Evolutionary conservation across 1,140 invertebrate genomes (phyloP).

Genomic region (Brachionus asplanchnoidis): DNA sequence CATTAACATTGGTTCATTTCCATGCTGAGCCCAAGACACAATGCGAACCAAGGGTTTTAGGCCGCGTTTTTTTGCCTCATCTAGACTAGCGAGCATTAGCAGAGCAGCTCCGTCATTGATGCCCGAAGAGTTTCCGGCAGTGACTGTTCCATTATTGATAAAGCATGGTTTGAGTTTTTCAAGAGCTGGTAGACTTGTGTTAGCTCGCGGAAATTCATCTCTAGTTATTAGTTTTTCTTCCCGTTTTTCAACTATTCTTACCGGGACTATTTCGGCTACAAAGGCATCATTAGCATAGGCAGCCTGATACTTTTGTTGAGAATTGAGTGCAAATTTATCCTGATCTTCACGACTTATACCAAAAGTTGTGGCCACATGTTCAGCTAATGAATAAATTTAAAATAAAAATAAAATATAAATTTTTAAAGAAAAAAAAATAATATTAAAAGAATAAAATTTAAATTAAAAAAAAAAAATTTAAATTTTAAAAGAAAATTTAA

Average conservation of each 20-base stretch:
- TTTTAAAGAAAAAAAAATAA: too few relatives aligned
- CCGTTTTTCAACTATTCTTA: slow-evolving; percentile 6
- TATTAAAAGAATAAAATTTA: too few relatives aligned
- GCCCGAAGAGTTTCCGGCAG: slow-evolving; percentile 57
- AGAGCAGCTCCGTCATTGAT: slow-evolving; percentile 81
- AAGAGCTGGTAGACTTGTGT: slow-evolving; percentile 51
- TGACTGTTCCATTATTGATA: slow-evolving; percentile 55
- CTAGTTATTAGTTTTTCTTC: slow-evolving; percentile 44
- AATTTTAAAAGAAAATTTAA: too few relatives aligned
- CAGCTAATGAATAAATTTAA: slow-evolving; percentile 55
- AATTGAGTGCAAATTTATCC: slow-evolving; percentile 68
- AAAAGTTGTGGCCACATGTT: slow-evolving; percentile 72
- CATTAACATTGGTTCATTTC: slow-evolving; percentile 57
- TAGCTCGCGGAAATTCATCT: slow-evolving; percentile 56
- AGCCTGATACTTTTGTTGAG: slow-evolving; percentile 66
- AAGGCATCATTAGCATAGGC: slow-evolving; percentile 67
- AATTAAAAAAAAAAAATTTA: too few relatives aligned
- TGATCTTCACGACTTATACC: slow-evolving; percentile 68
- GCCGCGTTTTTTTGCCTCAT: slow-evolving; percentile 59
- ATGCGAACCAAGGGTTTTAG: slow-evolving; percentile 54
- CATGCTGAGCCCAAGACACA: slow-evolving; percentile 54
- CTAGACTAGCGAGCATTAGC: slow-evolving; percentile 66
- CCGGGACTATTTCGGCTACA: slow-evolving; percentile 53
- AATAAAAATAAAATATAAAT: too few relatives aligned
- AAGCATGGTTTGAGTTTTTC: slow-evolving; percentile 54